Conservation (phyloP, 30 jellyfish, hydroid and myxozoan species). For the Turritopsis rubra region DNA sequence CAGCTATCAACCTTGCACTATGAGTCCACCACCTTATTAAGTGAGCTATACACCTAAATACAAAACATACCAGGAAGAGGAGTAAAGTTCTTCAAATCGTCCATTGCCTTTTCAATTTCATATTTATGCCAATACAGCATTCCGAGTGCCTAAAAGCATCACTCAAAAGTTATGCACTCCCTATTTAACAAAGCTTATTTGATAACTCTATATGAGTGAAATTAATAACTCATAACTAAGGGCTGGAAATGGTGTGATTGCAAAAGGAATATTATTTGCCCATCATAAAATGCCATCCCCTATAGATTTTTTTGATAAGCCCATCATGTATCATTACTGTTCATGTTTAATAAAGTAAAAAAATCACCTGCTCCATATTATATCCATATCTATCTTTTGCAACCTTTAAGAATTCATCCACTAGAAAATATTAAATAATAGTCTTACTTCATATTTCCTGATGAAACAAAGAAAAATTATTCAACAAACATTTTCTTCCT, state of each 20-base stretch:
- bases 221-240: background rate
- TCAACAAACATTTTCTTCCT: too few species aligned
- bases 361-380: slow-evolving; percentile 81
- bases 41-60: too few species aligned
- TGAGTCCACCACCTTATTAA: too few species aligned
- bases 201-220: too few species aligned
- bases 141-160: slow-evolving; percentile 74
- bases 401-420: slow-evolving; percentile 75
- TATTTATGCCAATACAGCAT: slow-evolving; percentile 97
- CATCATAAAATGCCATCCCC: too few species aligned
- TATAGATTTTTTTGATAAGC: too few species aligned
- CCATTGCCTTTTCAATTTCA: slow-evolving; percentile 81
- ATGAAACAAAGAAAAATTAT: too few species aligned
- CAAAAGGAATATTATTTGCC: background rate
- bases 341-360: too few species aligned
- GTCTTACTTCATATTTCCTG: too few species aligned
- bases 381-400: slow-evolving; percentile 96
- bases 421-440: too few species aligned
- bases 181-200: background rate
- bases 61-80: slow-evolving; percentile 87
- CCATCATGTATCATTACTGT: too few species aligned
- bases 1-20: too few species aligned
- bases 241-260: background rate
- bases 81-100: slow-evolving; percentile 82
- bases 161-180: background rate